A percentile compares a stretch with the other conserved stretches of the same genome.
Conservation (phyloP, 1,140 invertebrate genomes). For the Bombus superbus region DNA sequence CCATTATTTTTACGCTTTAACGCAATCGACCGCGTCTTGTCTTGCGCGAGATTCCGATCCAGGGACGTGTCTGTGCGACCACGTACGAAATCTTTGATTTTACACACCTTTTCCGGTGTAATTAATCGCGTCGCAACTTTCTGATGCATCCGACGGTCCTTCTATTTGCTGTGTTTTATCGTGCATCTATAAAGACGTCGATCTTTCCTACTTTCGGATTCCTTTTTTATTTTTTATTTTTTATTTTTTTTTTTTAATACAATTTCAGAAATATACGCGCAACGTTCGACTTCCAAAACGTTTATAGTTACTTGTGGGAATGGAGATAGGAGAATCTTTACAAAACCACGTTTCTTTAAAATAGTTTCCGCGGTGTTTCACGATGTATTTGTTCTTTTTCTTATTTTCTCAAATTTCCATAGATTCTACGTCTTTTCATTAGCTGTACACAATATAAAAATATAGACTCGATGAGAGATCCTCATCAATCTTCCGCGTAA, state of each 20-base stretch:
- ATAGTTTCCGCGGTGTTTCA: background rate
- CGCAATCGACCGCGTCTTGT: slow-evolving; percentile 34
- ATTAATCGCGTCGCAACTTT: background rate
- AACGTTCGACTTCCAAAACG: too few species aligned
- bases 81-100: background rate
- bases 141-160: background rate
- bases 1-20: slow-evolving; percentile 45
- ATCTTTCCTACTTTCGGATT: too few species aligned
- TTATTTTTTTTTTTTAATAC: too few species aligned
- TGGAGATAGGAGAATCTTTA: too few species aligned
- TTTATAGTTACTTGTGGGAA: too few species aligned
- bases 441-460: background rate
- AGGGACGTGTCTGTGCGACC: background rate
- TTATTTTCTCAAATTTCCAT: background rate
- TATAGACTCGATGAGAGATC: background rate
- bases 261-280: too few species aligned
- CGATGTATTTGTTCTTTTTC: too few species aligned
- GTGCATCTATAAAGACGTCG: too few species aligned
- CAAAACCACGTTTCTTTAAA: background rate
- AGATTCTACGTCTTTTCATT: background rate
- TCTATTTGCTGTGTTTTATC: background rate
- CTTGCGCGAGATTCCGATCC: slow-evolving; percentile 28
- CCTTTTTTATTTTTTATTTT: too few species aligned
- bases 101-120: background rate
- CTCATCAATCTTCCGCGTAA: background rate